Conservation (phyloP, 2,113 vertebrate species). For the Anser cygnoides region DNA sequence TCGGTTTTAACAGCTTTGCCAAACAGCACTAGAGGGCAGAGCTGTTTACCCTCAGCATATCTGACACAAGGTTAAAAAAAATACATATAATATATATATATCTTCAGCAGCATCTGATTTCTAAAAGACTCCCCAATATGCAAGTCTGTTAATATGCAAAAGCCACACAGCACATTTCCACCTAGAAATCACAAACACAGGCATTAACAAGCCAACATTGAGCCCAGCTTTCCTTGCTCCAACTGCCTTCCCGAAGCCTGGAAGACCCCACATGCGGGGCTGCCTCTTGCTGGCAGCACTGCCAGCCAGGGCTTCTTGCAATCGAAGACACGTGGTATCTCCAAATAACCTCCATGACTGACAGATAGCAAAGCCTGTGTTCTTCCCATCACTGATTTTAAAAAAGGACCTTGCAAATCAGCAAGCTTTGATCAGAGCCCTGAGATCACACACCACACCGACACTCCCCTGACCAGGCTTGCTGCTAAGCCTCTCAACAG, state of each 20-base stretch:
- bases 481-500: background rate
- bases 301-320: background rate
- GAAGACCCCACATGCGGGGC: background rate
- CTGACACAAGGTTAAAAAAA: background rate
- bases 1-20: background rate
- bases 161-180: background rate
- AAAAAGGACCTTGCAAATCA: background rate
- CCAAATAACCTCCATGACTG: background rate
- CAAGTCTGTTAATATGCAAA: background rate
- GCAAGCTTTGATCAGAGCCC: background rate
- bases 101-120: background rate
- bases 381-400: background rate
- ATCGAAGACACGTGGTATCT: background rate
- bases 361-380: background rate
- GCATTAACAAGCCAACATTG: accelerated
- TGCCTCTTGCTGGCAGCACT: background rate
- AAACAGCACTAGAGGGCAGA: constrained; percentile 56
- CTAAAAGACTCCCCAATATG: background rate
- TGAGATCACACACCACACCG: background rate
- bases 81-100: no score
- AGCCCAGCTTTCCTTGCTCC: background rate
- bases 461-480: background rate
- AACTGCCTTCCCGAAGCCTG: background rate
- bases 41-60: background rate
- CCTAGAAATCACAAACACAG: background rate